Evolutionary conservation across 30 jellyfish, hydroid and myxozoan species (phyloP), one percentile per base, ranked within the genome.

Genomic region (Aurelia sp.): DNA sequence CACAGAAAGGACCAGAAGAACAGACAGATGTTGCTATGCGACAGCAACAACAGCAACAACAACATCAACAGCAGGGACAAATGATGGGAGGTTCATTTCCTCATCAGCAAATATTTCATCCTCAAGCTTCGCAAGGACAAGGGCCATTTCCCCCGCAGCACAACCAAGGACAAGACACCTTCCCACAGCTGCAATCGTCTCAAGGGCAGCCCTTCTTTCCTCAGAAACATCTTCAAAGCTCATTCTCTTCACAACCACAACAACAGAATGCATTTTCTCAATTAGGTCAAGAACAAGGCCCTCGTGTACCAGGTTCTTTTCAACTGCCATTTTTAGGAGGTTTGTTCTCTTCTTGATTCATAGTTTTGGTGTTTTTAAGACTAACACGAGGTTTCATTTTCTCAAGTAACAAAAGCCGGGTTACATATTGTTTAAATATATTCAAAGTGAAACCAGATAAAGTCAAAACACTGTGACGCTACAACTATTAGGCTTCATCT

Each of bases 261-360:
- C 55, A 44, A 44, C 55, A 6, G 55, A 9, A 44, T 44, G 55
- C 15, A 9, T 44, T 44, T 59, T 73, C 41, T 31, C 71, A 16
- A 4, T 37, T 15, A 4, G 40, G 22, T 30, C 50, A 13, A 18
- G 66, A 63, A 3, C 62, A 44, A 11, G 83, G 63, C 7, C 47
- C 90, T 13, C 81, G 31, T 21, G 58, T 30, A 19, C 33, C 33
- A 16, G 76, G 50, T 18, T 6, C 53, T 18, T 18, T 48, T 21
- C 30, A 57, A 53, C 73, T 80, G 19, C 90, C 90, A 51, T 80
- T 80, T 67, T 52, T 80, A 40, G 90, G 68, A 47, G 83, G 90
- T 80, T n/a, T 17, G 84, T 50, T 12, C 22, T 13, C 16, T 47
- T 11, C 50, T 66, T 20, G 19, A 20, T 66, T 31, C 22, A 6